Evolutionary conservation across 2,888 invertebrate species (phyloP), one percentile per base, ranked within the genome.

Genomic region (Xestia sexstrigata): DNA sequence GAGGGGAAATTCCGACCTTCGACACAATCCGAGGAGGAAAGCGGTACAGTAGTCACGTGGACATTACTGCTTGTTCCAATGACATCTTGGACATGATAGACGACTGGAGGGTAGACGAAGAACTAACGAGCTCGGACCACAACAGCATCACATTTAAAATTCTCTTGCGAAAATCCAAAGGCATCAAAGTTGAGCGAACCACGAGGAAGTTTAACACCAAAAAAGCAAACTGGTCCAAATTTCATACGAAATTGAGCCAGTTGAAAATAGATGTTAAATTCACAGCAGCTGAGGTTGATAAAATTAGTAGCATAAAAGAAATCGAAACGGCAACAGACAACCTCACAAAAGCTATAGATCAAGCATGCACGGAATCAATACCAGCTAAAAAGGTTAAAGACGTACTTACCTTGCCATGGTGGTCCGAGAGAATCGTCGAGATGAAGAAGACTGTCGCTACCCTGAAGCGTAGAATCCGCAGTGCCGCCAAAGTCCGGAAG

Each of bases 221-320:
- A 45, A 45, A 45, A 45, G 45, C 45, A 13, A 45, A 45, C 15
- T 45, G 45, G 45, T 45, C 45, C 1, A n/a, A 66, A 26, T 66
- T 66, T 66, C n/a, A 42, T 66, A 42, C 45, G 65, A 66, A 66
- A 15, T 8, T 66, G 17, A 8, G 17, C 65, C 26, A 66, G n/a
- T 66, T 66, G 5, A 42, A n/a, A 42, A 8, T 11, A 26, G 65
- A 42, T 0, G n/a, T 15, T 8, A n/a, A 66, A n/a, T 42, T 66
- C 1, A 42, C 42, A n/a, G 1, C n/a, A 42, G n/a, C 65, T 0
- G 65, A 66, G n/a, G 42, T 66, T 13, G 63, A 63, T 3, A 66
- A 76, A 60, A 60, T 60, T 62, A 76, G 42, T 67, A 72, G 75
- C 73, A 79, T 45, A 30, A 55, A 72, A 55, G 67, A 76, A 72